Evolutionary conservation across 92 coral and sea anemone species (phyloP).

Genomic region (Bergia sp.): DNA sequence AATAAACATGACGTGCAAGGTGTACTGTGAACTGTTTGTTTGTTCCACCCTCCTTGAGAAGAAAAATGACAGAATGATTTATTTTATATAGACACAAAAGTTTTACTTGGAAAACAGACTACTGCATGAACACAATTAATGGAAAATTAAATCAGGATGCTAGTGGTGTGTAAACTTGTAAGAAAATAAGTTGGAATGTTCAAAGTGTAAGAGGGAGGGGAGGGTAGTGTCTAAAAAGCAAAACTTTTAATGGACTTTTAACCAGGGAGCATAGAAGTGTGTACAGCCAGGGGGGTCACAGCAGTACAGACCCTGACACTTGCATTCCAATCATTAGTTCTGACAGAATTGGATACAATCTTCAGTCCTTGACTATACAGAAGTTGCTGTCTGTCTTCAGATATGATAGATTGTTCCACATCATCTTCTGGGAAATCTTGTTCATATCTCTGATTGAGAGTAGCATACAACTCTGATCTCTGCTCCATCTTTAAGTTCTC

Average conservation of each 20-base stretch:
- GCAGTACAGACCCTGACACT: slow-evolving; percentile 15
- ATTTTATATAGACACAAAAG: no score
- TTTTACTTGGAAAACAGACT: no score
- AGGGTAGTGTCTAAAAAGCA: background rate
- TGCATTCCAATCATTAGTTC: slow-evolving; percentile 30
- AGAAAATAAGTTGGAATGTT: no score
- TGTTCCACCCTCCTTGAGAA: slow-evolving; percentile 34
- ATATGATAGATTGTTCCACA: background rate
- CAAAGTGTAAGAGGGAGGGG: no score
- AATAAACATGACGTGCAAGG: slow-evolving; percentile 2
- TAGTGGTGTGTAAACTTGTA: no score
- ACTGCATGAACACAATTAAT: no score
- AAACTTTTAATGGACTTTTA: no score
- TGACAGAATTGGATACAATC: slow-evolving; percentile 35
- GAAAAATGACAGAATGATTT: background rate
- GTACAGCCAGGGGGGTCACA: no score
- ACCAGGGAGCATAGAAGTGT: background rate
- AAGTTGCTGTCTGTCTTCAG: slow-evolving; percentile 21
- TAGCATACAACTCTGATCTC: slow-evolving; percentile 13
- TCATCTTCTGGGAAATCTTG: background rate
- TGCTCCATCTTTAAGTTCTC: slow-evolving; percentile 8
- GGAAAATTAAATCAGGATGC: no score
- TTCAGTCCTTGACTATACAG: slow-evolving; percentile 35
- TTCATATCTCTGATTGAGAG: background rate
- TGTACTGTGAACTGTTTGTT: slow-evolving; percentile 16